Evolutionary conservation across 2,113 vertebrate species (phyloP).

Genomic region (Nymphicus hollandicus): DNA sequence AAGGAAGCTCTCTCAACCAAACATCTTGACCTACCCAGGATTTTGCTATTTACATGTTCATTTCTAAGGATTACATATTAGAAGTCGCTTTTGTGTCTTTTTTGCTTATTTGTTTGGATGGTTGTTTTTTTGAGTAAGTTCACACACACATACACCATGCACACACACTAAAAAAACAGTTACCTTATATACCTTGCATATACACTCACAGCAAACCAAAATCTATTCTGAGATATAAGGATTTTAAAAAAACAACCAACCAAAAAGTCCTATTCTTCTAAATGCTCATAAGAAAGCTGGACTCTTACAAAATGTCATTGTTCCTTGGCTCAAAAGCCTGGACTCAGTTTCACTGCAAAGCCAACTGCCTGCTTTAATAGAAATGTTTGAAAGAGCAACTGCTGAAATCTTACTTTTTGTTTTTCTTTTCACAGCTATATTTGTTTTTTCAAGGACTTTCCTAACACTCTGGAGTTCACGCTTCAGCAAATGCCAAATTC

Average conservation of each 20-base stretch:
- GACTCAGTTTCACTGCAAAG: neutral
- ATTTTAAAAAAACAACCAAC: neutral
- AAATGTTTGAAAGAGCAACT: neutral
- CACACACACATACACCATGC: neutral
- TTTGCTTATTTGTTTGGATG: neutral
- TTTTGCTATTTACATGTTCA: neutral
- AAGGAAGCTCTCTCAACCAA: neutral
- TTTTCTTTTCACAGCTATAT: neutral
- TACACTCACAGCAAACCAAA: neutral
- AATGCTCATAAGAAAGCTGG: neutral
- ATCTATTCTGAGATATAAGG: neutral
- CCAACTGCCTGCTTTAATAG: neutral
- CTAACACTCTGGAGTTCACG: neutral
- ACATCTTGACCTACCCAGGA: neutral
- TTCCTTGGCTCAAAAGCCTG: neutral
- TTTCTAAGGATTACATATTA: neutral
- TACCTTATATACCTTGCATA: neutral
- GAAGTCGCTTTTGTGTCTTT: neutral
- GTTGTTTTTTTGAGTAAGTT: neutral
- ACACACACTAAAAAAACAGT: neutral
- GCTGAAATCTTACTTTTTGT: neutral
- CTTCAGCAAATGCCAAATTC: slow-evolving; percentile 21
- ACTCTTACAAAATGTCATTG: neutral
- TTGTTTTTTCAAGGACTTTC: neutral
- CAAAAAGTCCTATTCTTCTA: neutral